Percentiles rank a stretch among this genome's conserved stretches.
phyloP scores from a whole-genome alignment of 2,888 invertebrate genomes.

The Xanthia icteritia region DNA sequence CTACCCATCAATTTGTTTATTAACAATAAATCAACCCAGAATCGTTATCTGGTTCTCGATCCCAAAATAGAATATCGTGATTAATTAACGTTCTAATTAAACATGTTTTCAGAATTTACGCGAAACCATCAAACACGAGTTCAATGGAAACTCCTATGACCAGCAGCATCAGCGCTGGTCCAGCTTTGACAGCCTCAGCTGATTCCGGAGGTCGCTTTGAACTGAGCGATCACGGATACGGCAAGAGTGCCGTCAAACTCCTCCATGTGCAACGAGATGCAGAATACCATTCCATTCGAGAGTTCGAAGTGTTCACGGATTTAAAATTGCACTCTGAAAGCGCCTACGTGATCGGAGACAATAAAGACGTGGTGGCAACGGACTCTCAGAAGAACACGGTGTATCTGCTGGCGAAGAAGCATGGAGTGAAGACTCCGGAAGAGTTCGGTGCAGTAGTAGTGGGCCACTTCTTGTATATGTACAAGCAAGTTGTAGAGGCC shows the following conservation, averaged over 20 bases:
- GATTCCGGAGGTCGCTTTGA: conserved; percentile 90
- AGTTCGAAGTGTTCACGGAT: conserved; percentile 93
- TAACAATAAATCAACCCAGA: conserved; percentile 48
- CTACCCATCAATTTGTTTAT: conserved; percentile 26
- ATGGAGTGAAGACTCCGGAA: conserved; percentile 94
- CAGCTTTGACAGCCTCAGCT: conserved; percentile 81
- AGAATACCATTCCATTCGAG: conserved; percentile 92
- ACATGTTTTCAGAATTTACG: conserved; percentile 84
- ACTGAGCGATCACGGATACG: conserved; percentile 92
- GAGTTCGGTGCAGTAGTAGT: conserved; percentile 94
- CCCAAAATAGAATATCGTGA: conserved; percentile 37
- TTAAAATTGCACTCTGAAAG: conserved; percentile 92
- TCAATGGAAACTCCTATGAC: conserved; percentile 71
- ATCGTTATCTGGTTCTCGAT: conserved; percentile 50
- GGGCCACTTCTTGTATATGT: conserved; percentile 93
- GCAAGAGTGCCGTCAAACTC: conserved; percentile 94
- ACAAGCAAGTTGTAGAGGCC: conserved; percentile 93
- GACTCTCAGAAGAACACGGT: conserved; percentile 96
- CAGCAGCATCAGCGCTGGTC: conserved; percentile 60
- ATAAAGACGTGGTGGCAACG: conserved; percentile 94
- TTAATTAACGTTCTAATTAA: conserved; percentile 39
- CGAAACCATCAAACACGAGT: conserved; percentile 87
- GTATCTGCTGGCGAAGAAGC: conserved; percentile 94
- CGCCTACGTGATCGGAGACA: conserved; percentile 94
- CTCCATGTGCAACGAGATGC: conserved; percentile 93